Base-by-base conservation (phyloP, 2,888 invertebrate genomes). In the Phrixothrix hirtus region DNA sequence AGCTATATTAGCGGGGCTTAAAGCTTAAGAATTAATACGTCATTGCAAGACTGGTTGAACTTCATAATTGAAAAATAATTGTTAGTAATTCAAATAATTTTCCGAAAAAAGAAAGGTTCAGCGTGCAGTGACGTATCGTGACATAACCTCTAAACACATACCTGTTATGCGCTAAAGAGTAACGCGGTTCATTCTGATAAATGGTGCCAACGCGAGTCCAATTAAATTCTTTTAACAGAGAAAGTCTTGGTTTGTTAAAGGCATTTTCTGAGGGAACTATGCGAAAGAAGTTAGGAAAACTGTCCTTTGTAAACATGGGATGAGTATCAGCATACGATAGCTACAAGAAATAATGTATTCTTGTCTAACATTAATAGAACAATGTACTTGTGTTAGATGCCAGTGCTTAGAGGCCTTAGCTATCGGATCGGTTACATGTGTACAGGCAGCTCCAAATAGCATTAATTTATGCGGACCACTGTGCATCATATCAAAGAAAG, bases 121-220 rank as follows among this genome's bases (percentile, higher is more conserved):
- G n/a, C n/a, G n/a, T n/a, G n/a, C n/a, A n/a, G n/a, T n/a, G n/a
- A n/a, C n/a, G n/a, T n/a, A n/a, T n/a, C n/a, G n/a, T n/a, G n/a
- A n/a, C n/a, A n/a, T n/a, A n/a, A n/a, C n/a, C n/a, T n/a, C n/a
- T n/a, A n/a, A 21, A 53, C 46, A 75, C 82, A 82, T 74, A 92
- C 92, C 74, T 71, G 59, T 76, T 76, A 51, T 76, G 75, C 0
- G 75, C 75, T 79, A 96, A 77, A 2, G 95, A 91, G 74, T 95
- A 95, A 75, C 95, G 79, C 0, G 95, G 95, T 66, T 95, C 92
- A 73, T 96, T 96, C 76, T 96, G 96, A 74, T 95, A 98, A 57
- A 99, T 87, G 1, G 97, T 98, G 1, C 96, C 98, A 25, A 99
- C 95, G 53, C 92, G 80, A 0, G 94, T 96, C 99, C 99, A 99